These are phyloP conservation scores for Lingula anatina DNA, from an alignment of 2,888 invertebrate species.

Conservation along the genomic window DNA sequence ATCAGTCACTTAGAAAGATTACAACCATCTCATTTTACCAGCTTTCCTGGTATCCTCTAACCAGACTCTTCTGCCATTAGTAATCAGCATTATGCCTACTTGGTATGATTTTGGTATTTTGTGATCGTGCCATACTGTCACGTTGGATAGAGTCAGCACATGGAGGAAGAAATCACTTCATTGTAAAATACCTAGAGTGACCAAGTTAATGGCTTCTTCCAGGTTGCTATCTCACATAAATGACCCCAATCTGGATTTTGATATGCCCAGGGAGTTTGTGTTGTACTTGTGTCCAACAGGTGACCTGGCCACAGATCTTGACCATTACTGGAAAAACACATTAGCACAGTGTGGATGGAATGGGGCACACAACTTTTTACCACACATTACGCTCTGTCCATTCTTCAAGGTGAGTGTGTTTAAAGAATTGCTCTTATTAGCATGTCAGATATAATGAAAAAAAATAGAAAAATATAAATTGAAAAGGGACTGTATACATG, in stretches of 20 bases:
- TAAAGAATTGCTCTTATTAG: not conserved
- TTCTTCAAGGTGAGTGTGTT: conserved; percentile 61
- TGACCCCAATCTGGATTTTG: conserved; percentile 73
- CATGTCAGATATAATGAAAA: too few relatives aligned
- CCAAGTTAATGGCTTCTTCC: conserved; percentile 4
- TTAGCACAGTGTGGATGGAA: conserved; percentile 75
- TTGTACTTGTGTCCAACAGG: conserved; percentile 83
- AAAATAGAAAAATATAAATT: not conserved
- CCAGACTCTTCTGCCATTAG: not conserved
- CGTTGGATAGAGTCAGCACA: not conserved
- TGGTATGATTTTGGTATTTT: not conserved
- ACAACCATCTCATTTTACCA: too few relatives aligned
- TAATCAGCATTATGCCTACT: not conserved
- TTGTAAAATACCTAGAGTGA: too few relatives aligned
- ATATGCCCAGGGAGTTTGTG: conserved; percentile 76
- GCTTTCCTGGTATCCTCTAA: too few relatives aligned
- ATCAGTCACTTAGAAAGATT: too few relatives aligned
- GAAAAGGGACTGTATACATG: too few relatives aligned
- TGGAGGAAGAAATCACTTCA: not conserved
- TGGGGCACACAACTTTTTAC: conserved; percentile 83
- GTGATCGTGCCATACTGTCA: not conserved
- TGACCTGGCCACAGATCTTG: conserved; percentile 64
- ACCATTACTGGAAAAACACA: conserved; percentile 67
- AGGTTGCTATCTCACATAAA: conserved; percentile 81
- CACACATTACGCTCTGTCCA: conserved; percentile 83